Evolutionary conservation across 2,888 invertebrate species (phyloP).

Genomic region (Zonitis immaculata): DNA sequence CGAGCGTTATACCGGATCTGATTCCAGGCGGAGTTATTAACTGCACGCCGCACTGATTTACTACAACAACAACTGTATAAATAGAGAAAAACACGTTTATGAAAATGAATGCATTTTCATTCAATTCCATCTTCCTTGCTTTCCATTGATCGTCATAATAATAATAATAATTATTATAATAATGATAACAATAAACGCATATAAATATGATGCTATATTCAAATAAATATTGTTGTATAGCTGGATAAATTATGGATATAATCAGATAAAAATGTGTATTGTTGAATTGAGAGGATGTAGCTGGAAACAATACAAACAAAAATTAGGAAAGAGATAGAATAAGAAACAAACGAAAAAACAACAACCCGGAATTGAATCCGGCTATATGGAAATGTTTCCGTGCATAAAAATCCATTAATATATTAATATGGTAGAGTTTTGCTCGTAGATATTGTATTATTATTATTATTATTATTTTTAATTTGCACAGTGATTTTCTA

Average conservation of each 20-base stretch:
- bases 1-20: conserved; percentile 38
- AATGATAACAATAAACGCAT: background rate
- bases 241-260: too few species aligned
- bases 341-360: background rate
- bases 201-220: too few species aligned
- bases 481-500: conserved; percentile 43
- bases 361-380: background rate
- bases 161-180: background rate
- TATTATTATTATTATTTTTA: conserved; percentile 33
- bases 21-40: conserved; percentile 41
- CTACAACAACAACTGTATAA: conserved; percentile 6
- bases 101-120: conserved; percentile 45
- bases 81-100: conserved; percentile 30
- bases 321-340: too few species aligned
- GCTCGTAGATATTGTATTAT: conserved; percentile 14
- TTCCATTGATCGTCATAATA: conserved; percentile 30
- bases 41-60: conserved; percentile 32
- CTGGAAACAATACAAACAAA: background rate
- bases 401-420: conserved; percentile 22
- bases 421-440: conserved; percentile 24
- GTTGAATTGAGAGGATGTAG: background rate
- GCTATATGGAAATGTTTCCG: conserved; percentile 4
- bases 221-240: too few species aligned
- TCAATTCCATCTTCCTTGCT: conserved; percentile 33
- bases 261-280: background rate